Evolutionary conservation across 2,888 invertebrate species (phyloP).

Genomic region (Lasioglossum figueresi): DNA sequence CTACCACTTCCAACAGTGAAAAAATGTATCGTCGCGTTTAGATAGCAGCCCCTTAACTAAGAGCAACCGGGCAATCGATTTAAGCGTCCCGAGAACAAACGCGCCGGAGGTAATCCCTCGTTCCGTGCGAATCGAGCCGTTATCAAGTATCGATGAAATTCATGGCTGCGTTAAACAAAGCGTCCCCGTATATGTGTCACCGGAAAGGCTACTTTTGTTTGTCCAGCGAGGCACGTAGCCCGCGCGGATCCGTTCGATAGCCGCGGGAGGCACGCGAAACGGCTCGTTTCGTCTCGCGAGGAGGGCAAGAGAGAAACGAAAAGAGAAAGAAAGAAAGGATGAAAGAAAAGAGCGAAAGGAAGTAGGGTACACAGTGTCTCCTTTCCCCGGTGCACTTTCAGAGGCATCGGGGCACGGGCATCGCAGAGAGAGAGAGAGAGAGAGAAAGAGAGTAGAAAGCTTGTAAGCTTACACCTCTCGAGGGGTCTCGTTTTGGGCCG

Average conservation of each 20-base stretch:
- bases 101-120: neutral
- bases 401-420: slow-evolving; percentile 27
- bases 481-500: slow-evolving; percentile 38
- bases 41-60: slow-evolving; percentile 8
- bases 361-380: slow-evolving; percentile 1
- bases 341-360: neutral
- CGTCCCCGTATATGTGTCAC: neutral
- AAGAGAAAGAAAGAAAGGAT: neutral
- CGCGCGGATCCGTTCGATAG: slow-evolving; percentile 20
- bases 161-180: slow-evolving; percentile 22
- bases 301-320: neutral
- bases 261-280: slow-evolving; percentile 32
- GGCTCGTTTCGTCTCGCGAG: neutral
- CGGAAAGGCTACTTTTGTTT: slow-evolving; percentile 11
- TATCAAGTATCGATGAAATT: slow-evolving; percentile 25
- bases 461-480: slow-evolving; percentile 71
- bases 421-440: slow-evolving; percentile 7
- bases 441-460: slow-evolving; percentile 44
- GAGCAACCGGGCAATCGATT: slow-evolving; percentile 5
- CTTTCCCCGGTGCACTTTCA: neutral
- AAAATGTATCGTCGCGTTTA: neutral
- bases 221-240: slow-evolving; percentile 14
- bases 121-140: slow-evolving; percentile 19
- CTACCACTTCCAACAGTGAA: neutral
- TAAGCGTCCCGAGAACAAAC: neutral